These are phyloP conservation scores for Sterrhoptilus dennistouni DNA, from an alignment of 2,113 vertebrate genomes.

Conservation along the genomic window DNA sequence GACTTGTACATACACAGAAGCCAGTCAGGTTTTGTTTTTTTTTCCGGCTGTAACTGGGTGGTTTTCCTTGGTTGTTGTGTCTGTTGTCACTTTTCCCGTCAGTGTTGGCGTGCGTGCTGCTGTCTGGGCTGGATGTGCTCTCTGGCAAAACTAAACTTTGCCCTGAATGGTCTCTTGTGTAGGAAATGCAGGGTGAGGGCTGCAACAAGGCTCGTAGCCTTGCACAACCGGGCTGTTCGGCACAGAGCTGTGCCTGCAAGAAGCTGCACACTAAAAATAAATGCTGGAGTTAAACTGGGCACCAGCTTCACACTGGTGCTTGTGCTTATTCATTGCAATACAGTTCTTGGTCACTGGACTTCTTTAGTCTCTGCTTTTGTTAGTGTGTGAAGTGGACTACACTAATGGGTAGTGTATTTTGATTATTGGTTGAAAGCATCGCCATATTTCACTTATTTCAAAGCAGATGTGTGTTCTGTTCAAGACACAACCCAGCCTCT, in stretches of 20 bases:
- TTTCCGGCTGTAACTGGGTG: not conserved
- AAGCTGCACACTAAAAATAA: rapidly evolving
- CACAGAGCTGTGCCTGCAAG: not conserved
- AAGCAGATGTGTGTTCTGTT: not conserved
- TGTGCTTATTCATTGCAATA: not conserved
- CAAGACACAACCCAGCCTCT: not conserved
- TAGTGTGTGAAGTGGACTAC: rapidly evolving
- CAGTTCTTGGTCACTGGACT: not conserved
- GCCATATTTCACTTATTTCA: rapidly evolving
- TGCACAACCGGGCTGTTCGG: not conserved
- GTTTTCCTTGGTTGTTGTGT: not conserved
- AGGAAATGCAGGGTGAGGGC: not conserved
- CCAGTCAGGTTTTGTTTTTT: not conserved
- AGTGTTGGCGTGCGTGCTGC: rapidly evolving
- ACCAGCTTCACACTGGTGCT: not conserved
- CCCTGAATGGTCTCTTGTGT: not conserved
- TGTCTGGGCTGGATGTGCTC: not conserved
- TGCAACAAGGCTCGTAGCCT: not conserved
- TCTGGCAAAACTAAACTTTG: not conserved
- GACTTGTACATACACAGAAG: not conserved
- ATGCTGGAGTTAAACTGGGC: not conserved
- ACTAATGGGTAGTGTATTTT: not conserved
- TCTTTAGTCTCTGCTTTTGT: rapidly evolving
- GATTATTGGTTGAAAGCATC: not conserved
- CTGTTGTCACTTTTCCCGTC: not conserved